Evolutionary conservation across 2,113 vertebrate genomes (phyloP).

Genomic region (Ginglymostoma cirratum): DNA sequence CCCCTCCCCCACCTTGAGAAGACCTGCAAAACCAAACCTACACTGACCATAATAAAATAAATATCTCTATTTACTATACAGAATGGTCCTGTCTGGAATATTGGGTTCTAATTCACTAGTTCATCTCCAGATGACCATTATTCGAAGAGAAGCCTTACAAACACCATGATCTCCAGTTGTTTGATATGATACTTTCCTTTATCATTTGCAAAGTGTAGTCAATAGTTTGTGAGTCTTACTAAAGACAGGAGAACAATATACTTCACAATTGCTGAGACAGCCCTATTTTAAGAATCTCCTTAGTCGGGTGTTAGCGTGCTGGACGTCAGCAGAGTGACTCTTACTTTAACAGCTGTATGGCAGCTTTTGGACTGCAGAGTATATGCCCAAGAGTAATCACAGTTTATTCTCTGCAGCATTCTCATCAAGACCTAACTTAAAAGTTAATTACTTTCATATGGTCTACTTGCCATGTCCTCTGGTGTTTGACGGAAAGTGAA

Average conservation of each 20-base stretch:
- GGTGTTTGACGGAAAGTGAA: constrained; percentile 32
- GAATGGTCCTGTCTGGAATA: neutral
- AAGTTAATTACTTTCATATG: constrained; percentile 32
- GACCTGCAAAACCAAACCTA: neutral
- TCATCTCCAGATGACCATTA: neutral
- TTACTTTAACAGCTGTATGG: constrained; percentile 16
- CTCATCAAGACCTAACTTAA: constrained; percentile 34
- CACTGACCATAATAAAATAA: neutral
- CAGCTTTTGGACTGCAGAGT: constrained; percentile 20
- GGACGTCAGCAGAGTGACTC: neutral
- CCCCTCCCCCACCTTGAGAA: too few species aligned
- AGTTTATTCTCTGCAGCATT: constrained; percentile 33
- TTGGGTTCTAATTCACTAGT: neutral
- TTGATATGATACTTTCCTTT: neutral
- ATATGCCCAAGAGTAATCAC: constrained; percentile 33
- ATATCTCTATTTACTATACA: neutral
- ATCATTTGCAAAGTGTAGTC: neutral
- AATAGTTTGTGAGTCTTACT: neutral
- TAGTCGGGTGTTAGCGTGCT: neutral
- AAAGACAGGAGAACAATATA: neutral
- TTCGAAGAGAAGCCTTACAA: neutral
- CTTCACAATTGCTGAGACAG: neutral
- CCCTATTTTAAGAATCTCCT: neutral
- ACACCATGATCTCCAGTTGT: neutral
- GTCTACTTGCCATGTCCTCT: constrained; percentile 8